These are phyloP conservation scores for Temnothorax ravouxi DNA, from an alignment of 2,888 invertebrate species.

Conservation along the genomic window DNA sequence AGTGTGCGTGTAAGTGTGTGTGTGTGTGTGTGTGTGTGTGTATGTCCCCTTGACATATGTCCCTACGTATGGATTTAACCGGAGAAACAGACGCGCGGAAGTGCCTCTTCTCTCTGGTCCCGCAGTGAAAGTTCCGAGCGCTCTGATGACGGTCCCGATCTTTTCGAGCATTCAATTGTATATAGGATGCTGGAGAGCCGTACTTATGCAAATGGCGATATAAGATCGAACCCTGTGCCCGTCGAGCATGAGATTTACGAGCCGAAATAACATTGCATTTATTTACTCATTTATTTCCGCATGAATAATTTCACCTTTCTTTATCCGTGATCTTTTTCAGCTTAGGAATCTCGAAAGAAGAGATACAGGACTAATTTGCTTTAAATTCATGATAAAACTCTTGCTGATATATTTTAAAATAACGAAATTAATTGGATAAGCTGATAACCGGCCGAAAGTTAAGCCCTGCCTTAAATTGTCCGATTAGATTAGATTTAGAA, in stretches of 20 bases:
- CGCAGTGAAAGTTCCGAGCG: constrained; percentile 52
- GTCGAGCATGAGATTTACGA: constrained; percentile 3
- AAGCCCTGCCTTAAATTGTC: background rate
- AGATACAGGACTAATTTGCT: background rate
- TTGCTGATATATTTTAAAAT: background rate
- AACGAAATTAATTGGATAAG: background rate
- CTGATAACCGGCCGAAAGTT: background rate
- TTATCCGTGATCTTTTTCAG: background rate
- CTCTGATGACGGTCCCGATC: constrained; percentile 17
- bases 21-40: background rate
- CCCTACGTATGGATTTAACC: constrained; percentile 73
- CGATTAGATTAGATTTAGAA: constrained; percentile 7
- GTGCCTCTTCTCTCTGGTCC: constrained; percentile 54
- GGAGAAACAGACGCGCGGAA: constrained; percentile 56
- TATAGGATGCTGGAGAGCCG: background rate
- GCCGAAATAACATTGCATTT: background rate
- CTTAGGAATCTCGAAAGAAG: background rate
- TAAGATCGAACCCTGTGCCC: background rate
- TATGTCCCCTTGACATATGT: constrained; percentile 71
- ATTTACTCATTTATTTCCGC: background rate
- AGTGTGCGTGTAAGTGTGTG: background rate
- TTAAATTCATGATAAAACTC: background rate
- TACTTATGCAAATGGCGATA: background rate
- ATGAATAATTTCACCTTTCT: background rate
- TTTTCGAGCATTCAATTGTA: constrained; percentile 14